A percentile compares a stretch with the other conserved stretches of the same genome.
Conservation (phyloP, 1,140 invertebrate genomes). For the Halesus radiatus region DNA sequence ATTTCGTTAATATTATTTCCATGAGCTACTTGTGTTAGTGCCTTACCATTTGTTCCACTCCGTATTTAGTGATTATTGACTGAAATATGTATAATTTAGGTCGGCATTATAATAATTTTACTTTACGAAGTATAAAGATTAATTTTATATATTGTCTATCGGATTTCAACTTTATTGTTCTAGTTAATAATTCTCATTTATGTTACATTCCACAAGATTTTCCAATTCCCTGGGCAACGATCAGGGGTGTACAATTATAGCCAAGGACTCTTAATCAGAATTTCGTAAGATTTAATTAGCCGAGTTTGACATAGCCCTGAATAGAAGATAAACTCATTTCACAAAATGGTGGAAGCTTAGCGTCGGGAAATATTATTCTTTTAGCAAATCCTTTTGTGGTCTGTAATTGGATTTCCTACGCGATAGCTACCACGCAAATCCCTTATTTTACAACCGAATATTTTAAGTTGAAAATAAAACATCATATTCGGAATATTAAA, state of each 20-base stretch:
- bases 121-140: constrained; percentile 27
- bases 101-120: constrained; percentile 22
- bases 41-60: too few species aligned
- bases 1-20: too few species aligned
- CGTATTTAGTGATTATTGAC: too few species aligned
- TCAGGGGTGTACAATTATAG: constrained; percentile 26
- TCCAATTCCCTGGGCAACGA: constrained; percentile 23
- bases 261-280: constrained; percentile 16
- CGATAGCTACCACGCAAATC: too few species aligned
- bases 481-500: too few species aligned
- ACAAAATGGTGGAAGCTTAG: neutral
- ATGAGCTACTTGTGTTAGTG: too few species aligned
- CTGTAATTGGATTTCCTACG: constrained; percentile 9
- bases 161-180: constrained; percentile 23
- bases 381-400: constrained; percentile 10
- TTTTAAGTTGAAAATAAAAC: too few species aligned
- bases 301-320: neutral
- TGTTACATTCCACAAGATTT: constrained; percentile 12
- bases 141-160: constrained; percentile 32
- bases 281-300: constrained; percentile 32
- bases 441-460: too few species aligned
- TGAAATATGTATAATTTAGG: neutral
- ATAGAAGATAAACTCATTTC: neutral
- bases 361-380: constrained; percentile 29
- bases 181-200: constrained; percentile 13